Base-by-base conservation (phyloP, 2,113 vertebrate genomes). In the Lampris megalopsis region DNA sequence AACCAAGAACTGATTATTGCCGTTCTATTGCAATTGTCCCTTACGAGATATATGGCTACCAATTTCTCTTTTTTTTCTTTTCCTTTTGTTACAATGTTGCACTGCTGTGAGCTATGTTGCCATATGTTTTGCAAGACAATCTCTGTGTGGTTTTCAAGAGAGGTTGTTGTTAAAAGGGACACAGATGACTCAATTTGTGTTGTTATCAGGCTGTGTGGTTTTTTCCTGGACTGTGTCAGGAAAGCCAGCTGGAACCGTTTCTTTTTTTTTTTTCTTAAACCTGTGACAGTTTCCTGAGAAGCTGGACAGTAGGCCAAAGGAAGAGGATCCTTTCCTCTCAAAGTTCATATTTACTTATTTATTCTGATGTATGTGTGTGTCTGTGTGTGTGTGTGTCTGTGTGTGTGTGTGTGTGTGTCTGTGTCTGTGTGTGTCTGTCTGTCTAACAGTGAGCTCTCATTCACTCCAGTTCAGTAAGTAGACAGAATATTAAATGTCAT, bases 321-420 rank as follows among this genome's bases (percentile, higher is more conserved):
- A 63, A 57, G 24, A 82, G 1, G 38, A 24, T 24, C 24, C 24
- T 24, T 24, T 24, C 24, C 54, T 77, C 10, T 64, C 6, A 6
- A 71, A 64, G 10, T 80, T 43, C 75, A 61, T 57, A 71, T 68
- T 77, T 80, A 64, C 81, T 73, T 84, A 87, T 90, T 88, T 90
- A 88, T 88, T 87, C 50, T 75, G 8, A 24, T 50, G 42, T 57
- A 5, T 61, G 60, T 71, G 40, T 53, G 53, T 64, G 60, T 72
- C 58, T 76, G 45, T 68, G 24, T 24, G 5, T 61, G 60, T 71
- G 40, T 53, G 53, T 64, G 60, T 72, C 58, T 76, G 45, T 68
- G 24, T 24, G 24, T 24, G 24, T 50, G 38, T 57, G 5, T 61
- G 60, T 71, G 24, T 53, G 53, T 64, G 60, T 72, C 58, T 76